A percentile compares a stretch with the other conserved stretches of the same genome.
phyloP scores from a whole-genome alignment of 2,113 vertebrate species.

The Xenopus laevis region DNA sequence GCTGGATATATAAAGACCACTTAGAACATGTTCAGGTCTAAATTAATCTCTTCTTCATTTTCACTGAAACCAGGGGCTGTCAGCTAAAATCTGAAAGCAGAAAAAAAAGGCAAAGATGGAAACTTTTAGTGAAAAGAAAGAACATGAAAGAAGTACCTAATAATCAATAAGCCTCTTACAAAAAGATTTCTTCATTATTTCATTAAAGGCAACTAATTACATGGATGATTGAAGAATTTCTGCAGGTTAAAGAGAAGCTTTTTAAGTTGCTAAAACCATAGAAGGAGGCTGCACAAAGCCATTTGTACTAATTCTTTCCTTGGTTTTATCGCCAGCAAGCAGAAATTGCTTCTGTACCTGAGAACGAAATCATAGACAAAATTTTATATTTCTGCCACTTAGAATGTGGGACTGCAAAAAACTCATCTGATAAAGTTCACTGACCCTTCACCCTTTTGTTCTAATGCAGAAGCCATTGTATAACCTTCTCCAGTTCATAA shows the following conservation, averaged over 20 bases:
- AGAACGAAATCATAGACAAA: not conserved
- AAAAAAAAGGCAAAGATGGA: too few species aligned
- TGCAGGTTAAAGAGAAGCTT: not conserved
- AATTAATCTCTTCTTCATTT: not conserved
- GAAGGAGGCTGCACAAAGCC: not conserved
- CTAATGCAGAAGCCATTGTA: too few species aligned
- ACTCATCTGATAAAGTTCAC: too few species aligned
- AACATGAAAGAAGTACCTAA: not conserved
- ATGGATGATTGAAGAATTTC: not conserved
- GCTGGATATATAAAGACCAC: not conserved
- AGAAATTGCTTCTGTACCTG: not conserved
- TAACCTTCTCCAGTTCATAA: too few species aligned
- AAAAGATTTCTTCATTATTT: not conserved
- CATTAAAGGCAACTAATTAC: slow-evolving; percentile 7
- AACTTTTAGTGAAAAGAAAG: not conserved
- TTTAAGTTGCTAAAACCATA: not conserved
- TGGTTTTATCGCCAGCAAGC: slow-evolving; percentile 16
- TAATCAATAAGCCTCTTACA: not conserved
- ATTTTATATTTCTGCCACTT: too few species aligned
- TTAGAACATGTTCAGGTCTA: not conserved
- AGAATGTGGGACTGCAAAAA: too few species aligned
- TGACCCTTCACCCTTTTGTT: too few species aligned
- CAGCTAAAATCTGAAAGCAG: not conserved
- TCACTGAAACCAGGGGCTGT: not conserved
- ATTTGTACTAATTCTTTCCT: not conserved